These are phyloP conservation scores for Sisor rabdophorus DNA, from an alignment of 2,113 vertebrate genomes.

Conservation along the genomic window DNA sequence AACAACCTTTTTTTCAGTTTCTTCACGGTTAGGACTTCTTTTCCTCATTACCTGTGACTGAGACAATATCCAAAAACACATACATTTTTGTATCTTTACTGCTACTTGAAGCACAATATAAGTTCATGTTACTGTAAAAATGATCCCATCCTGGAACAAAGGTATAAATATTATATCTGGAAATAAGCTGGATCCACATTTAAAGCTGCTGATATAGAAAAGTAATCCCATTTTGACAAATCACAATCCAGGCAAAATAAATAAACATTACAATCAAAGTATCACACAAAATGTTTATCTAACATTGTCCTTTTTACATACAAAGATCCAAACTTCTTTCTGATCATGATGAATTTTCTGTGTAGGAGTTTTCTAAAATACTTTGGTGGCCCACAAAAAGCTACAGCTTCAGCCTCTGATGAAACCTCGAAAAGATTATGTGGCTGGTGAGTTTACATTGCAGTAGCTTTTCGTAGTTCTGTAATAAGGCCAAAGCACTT, in stretches of 20 bases:
- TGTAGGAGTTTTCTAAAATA: neutral
- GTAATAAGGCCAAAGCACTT: conserved; percentile 27
- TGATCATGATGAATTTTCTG: neutral
- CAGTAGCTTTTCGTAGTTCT: conserved; percentile 29
- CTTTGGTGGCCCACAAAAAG: conserved; percentile 10
- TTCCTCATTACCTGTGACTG: neutral
- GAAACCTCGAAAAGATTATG: conserved; percentile 26
- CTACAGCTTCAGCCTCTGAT: conserved; percentile 12
- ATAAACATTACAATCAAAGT: neutral
- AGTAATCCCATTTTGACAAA: neutral
- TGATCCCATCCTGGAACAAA: neutral
- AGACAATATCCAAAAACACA: neutral
- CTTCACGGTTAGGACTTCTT: neutral
- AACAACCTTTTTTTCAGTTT: neutral
- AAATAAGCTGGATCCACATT: neutral
- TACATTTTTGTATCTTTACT: neutral
- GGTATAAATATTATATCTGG: neutral
- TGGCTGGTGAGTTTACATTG: conserved; percentile 27
- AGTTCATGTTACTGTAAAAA: neutral
- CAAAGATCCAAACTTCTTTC: neutral
- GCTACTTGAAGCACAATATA: neutral
- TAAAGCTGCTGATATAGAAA: neutral
- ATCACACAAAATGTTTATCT: neutral
- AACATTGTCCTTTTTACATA: neutral
- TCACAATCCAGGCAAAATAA: neutral